A percentile compares a stretch with the other conserved stretches of the same genome.
These are phyloP conservation scores for Butorides virescens DNA, from an alignment of 2,113 vertebrate genomes.

Conservation along the genomic window DNA sequence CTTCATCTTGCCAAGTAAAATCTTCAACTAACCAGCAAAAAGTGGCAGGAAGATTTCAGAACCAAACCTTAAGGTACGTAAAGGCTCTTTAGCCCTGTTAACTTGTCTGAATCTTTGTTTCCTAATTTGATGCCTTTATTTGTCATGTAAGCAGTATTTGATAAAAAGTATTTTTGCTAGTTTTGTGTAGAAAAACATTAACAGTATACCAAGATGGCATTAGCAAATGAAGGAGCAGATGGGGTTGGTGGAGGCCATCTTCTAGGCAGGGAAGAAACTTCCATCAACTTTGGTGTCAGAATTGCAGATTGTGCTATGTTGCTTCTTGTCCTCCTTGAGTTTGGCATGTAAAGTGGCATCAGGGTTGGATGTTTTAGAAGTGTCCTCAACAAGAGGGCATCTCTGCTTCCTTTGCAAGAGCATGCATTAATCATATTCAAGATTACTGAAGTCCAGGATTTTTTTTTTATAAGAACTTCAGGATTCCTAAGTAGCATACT, in stretches of 20 bases:
- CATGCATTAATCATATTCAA: neutral
- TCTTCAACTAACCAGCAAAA: slow-evolving; percentile 14
- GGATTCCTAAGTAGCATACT: neutral
- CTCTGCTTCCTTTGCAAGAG: neutral
- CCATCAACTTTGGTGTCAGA: neutral
- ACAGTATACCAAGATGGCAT: neutral
- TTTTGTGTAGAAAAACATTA: neutral
- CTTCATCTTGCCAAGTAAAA: slow-evolving; percentile 88
- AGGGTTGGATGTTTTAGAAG: neutral
- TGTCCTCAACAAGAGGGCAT: neutral
- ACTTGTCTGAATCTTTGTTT: neutral
- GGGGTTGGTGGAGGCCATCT: neutral
- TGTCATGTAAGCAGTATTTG: neutral
- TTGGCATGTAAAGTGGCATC: neutral
- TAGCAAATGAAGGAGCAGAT: neutral
- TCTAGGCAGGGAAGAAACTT: neutral
- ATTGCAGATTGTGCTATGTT: neutral
- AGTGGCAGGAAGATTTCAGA: slow-evolving; percentile 82
- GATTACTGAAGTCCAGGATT: neutral
- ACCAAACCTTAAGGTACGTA: slow-evolving; percentile 88
- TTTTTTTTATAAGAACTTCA: neutral
- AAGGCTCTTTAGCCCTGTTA: neutral
- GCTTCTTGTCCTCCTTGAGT: neutral
- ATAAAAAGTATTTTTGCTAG: neutral
- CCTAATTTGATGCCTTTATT: neutral